Evolutionary conservation across 2,113 vertebrate genomes (phyloP), one percentile per base, ranked within the genome.

Genomic region (Ceratotherium simum): DNA sequence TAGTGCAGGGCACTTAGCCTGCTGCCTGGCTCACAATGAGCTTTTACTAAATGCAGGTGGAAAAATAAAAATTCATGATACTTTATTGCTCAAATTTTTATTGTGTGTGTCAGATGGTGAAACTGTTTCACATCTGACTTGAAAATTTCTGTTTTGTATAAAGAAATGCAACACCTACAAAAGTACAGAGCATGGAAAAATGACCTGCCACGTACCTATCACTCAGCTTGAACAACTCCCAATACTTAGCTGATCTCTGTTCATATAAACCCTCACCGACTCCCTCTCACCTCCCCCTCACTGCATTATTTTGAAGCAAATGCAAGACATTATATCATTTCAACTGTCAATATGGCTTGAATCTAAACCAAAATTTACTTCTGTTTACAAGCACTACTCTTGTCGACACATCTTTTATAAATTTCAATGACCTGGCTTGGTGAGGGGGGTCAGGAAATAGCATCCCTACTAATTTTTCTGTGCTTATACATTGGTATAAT

Each of bases 181-280:
- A 73, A 54, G 6, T 7, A 39, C 0, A 12, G 62, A 62, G 33
- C 20, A 10, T 31, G 60, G 33, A 62, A 73, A 70, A 8, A 16
- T 0, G 8, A 29, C 20, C 0, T 4, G 4, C 42, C 5, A 0
- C 0, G 7, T 8, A 5, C 56, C 42, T 33, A 5, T 2, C 20
- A 9, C 33, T 64, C n/a, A 8, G 25, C 25, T 8, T 31, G 11
- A 10, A 23, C 42, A 18, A n/a, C 33, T 36, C 5, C 54, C 58
- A 8, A 1, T 2, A 54, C 0, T 0, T 0, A 14, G 17, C 8
- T 0, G 0, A 29, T 2, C 33, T 0, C 82, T 25, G 7, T 4
- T 17, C 21, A 6, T 0, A 3, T 0, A 13, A 0, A 14, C 8
- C 8, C 56, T n/a, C 20, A 8, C 13, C 60, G 2, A 2, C 20